Base-by-base conservation (phyloP, 2,888 invertebrate species). In the Watsonalla cultraria region DNA sequence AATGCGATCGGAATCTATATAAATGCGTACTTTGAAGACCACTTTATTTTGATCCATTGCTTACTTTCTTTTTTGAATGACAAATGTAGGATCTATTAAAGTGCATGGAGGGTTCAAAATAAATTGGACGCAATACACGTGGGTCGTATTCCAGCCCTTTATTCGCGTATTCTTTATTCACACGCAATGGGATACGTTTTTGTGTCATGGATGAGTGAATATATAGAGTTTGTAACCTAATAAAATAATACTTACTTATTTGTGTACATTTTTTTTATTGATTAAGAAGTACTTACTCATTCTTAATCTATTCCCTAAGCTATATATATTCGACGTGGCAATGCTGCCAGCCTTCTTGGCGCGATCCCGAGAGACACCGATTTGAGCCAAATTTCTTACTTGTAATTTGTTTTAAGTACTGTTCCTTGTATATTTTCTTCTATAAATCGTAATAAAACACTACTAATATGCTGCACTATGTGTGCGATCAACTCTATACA, bases 1-100 rank as follows among this genome's bases (percentile, higher is more conserved):
- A 83, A 90, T 86, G 80, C 78, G 77, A 82, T 86, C 73, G 64
- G 78, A 84, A 90, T 88, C 90, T 85, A 80, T 90, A 90, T 83
- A 89, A 87, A 90, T 87, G 83, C 68, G 80, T 72, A 75, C 76
- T 78, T 77, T 59, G 61, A 72, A 81, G 58, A 63, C 86, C 75
- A 75, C 54, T 63, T 50, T 74, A 67, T 51, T 45, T 51, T 59
- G 82, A 74, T 45, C 79, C 37, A 49, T 49, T 49, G n/a, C 49
- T 60, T 37, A 59, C 52, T 54, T 64, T 57, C 57, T 57, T 61
- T 62, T 57, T 49, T 56, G 56, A 55, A 51, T 57, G 58, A 53
- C 57, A 55, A 58, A 59, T 59, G 60, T 57, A 57, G 56, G 54
- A 61, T 61, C 60, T 53, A 56, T 56, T 54, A 51, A 51, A 57